Conservation (phyloP, 2,888 invertebrate species). For the Hesperia comma region DNA sequence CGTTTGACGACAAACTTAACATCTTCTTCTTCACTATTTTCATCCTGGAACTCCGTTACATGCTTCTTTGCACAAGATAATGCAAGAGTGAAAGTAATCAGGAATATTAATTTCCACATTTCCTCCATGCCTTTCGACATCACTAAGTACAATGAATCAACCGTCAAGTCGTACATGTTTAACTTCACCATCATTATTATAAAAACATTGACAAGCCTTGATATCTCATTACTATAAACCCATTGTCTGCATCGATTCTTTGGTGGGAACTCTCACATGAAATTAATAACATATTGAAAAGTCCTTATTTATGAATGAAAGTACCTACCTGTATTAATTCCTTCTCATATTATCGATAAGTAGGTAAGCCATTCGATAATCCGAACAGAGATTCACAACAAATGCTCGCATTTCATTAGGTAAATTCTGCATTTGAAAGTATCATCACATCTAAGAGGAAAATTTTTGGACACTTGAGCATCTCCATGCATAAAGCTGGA, state of each 20-base stretch:
- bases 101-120: slow-evolving; percentile 31
- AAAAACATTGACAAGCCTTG: slow-evolving; percentile 38
- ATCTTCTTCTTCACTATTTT: slow-evolving; percentile 19
- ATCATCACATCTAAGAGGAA: no score
- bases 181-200: slow-evolving; percentile 40
- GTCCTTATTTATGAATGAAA: background rate
- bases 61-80: slow-evolving; percentile 14
- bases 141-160: slow-evolving; percentile 17
- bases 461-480: no score
- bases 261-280: slow-evolving; percentile 17
- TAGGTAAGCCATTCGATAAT: no score
- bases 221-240: slow-evolving; percentile 12
- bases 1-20: slow-evolving; percentile 17
- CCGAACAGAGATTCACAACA: no score
- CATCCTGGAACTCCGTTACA: slow-evolving; percentile 17
- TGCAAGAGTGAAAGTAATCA: slow-evolving; percentile 10
- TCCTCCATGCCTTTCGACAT: slow-evolving; percentile 9
- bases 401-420: no score
- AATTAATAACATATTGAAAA: slow-evolving; percentile 4
- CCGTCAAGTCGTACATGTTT: slow-evolving; percentile 33
- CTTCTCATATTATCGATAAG: background rate
- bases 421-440: no score
- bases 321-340: background rate
- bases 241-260: slow-evolving; percentile 16
- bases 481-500: no score